phyloP scores from a whole-genome alignment of 2,888 invertebrate genomes.

The Pycnomerus fuliginosus region DNA sequence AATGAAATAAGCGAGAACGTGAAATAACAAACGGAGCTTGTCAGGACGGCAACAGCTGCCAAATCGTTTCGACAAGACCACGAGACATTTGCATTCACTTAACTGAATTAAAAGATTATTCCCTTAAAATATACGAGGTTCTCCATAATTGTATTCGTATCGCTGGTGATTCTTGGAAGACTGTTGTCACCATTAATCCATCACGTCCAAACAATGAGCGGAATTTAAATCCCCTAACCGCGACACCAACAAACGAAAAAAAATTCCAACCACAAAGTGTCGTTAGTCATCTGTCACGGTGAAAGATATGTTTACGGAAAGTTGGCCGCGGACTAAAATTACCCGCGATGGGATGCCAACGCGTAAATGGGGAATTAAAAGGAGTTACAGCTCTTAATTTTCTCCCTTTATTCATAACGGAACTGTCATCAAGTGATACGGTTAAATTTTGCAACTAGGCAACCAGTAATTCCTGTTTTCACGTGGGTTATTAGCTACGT shows the following conservation, averaged over 20 bases:
- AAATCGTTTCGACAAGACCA: conserved; percentile 27
- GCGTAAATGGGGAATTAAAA: too few relatives aligned
- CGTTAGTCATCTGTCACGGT: conserved; percentile 29
- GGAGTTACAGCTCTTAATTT: too few relatives aligned
- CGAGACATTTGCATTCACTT: conserved; percentile 28
- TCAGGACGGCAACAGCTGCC: conserved; percentile 25
- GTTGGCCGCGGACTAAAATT: conserved; percentile 28
- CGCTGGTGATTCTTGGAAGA: too few relatives aligned
- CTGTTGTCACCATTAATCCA: too few relatives aligned
- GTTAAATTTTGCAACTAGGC: too few relatives aligned
- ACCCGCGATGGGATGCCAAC: too few relatives aligned
- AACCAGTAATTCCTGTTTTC: too few relatives aligned
- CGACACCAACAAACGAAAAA: too few relatives aligned
- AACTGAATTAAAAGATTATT: conserved; percentile 29
- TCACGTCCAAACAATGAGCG: too few relatives aligned
- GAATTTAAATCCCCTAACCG: neutral
- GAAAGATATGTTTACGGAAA: conserved; percentile 31
- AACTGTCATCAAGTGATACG: too few relatives aligned
- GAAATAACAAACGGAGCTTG: conserved; percentile 22
- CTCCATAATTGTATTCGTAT: too few relatives aligned
- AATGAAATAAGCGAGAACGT: conserved; percentile 8
- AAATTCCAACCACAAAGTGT: conserved; percentile 26
- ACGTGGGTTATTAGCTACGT: too few relatives aligned
- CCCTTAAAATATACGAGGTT: conserved; percentile 19
- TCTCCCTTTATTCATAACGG: conserved; percentile 12